Conservation (phyloP, 2,888 invertebrate genomes). For the Melieria picta region DNA sequence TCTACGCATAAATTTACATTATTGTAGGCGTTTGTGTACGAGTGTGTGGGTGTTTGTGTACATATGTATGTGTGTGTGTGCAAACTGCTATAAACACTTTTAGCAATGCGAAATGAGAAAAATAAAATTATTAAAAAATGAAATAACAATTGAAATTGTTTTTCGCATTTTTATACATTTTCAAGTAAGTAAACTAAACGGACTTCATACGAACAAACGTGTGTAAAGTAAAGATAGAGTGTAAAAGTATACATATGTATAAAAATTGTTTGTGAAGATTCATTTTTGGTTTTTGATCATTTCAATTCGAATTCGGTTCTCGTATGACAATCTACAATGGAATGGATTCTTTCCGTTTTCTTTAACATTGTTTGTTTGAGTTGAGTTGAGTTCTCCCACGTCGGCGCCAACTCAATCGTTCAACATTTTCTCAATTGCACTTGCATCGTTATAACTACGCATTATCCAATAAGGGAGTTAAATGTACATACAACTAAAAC, state of each 20-base stretch:
- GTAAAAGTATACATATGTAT: conserved; percentile 50
- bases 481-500: neutral
- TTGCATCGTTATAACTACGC: conserved; percentile 8
- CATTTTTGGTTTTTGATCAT: conserved; percentile 58
- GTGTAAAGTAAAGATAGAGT: conserved; percentile 37
- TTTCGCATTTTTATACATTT: neutral
- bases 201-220: conserved; percentile 13
- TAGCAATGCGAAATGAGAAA: neutral
- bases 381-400: too few relatives aligned
- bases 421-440: conserved; percentile 29
- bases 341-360: too few relatives aligned
- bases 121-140: neutral
- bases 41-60: neutral
- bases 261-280: conserved; percentile 57
- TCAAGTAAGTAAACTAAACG: conserved; percentile 8
- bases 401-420: neutral
- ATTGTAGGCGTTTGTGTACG: neutral
- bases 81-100: too few relatives aligned
- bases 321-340: conserved; percentile 9
- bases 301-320: conserved; percentile 42
- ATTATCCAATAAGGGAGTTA: neutral
- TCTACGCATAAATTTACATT: too few relatives aligned
- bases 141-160: neutral
- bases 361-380: too few relatives aligned
- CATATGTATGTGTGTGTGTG: neutral